A percentile compares a stretch with the other conserved stretches of the same genome.
These are phyloP conservation scores for Thunnus maccoyii DNA, from an alignment of 2,113 vertebrate genomes.

Conservation along the genomic window DNA sequence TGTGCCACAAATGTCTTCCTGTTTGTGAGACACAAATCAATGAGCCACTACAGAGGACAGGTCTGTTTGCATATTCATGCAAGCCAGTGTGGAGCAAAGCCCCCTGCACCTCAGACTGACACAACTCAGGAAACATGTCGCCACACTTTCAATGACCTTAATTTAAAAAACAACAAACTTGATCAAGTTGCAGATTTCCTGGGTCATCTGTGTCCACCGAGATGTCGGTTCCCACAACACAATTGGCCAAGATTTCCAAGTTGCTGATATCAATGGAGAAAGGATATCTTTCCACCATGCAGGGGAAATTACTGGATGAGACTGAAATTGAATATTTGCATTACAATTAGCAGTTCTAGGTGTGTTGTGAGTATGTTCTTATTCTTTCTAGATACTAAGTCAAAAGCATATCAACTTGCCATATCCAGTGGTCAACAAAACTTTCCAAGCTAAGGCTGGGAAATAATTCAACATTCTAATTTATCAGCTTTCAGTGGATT, in stretches of 20 bases:
- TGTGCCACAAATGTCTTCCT: slow-evolving; percentile 24
- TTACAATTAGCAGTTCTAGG: background rate
- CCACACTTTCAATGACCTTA: slow-evolving; percentile 30
- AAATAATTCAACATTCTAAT: background rate
- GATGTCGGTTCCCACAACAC: slow-evolving; percentile 26
- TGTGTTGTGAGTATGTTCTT: background rate
- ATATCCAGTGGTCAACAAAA: background rate
- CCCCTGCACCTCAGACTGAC: slow-evolving; percentile 9
- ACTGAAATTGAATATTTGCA: slow-evolving; percentile 32
- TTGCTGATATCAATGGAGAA: slow-evolving; percentile 32
- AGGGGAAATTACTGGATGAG: slow-evolving; percentile 30
- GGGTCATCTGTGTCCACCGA: slow-evolving; percentile 5
- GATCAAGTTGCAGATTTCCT: slow-evolving; percentile 39
- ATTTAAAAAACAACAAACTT: slow-evolving; percentile 37
- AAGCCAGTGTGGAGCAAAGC: slow-evolving; percentile 41
- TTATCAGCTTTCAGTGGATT: no score
- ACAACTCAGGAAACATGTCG: slow-evolving; percentile 8
- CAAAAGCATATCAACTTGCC: background rate
- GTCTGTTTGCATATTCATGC: slow-evolving; percentile 30
- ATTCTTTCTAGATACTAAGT: background rate
- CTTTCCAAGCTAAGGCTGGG: background rate
- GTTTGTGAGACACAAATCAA: slow-evolving; percentile 53
- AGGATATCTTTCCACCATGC: slow-evolving; percentile 11
- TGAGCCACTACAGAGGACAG: slow-evolving; percentile 40
- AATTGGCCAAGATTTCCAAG: slow-evolving; percentile 35